These are phyloP conservation scores for Chloroceryle amazona DNA, from an alignment of 2,797 vertebrate species.

Conservation along the genomic window DNA sequence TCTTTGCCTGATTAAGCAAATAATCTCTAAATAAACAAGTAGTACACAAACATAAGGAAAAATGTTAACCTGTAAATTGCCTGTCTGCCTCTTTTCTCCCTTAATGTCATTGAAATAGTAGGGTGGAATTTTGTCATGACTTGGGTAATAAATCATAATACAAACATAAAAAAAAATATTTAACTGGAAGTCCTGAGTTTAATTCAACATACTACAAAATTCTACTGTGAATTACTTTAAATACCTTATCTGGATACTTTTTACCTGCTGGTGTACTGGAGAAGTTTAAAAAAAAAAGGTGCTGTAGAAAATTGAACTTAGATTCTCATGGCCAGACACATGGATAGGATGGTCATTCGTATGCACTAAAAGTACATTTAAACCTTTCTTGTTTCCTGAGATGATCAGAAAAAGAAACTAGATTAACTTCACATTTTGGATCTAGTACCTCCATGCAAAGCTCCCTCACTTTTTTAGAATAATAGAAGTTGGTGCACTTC, in stretches of 20 bases:
- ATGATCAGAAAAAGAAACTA: background rate
- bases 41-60: constrained; percentile 43
- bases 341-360: background rate
- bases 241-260: background rate
- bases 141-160: background rate
- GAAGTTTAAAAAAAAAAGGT: background rate
- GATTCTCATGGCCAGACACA: background rate
- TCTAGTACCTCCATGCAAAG: background rate
- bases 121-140: background rate
- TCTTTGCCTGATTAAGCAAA: constrained; percentile 70
- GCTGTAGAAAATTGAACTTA: background rate
- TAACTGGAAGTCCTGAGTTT: background rate
- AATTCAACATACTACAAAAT: background rate
- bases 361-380: background rate
- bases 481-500: background rate
- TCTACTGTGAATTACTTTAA: background rate
- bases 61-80: constrained; percentile 60
- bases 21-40: constrained; percentile 78
- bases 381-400: background rate
- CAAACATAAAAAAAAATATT: background rate
- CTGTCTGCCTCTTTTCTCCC: background rate
- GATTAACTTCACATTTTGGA: background rate
- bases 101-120: background rate
- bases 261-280: background rate
- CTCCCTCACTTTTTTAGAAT: background rate